Evolutionary conservation across 2,797 vertebrate species (phyloP).

Genomic region (Poecilia gillii): DNA sequence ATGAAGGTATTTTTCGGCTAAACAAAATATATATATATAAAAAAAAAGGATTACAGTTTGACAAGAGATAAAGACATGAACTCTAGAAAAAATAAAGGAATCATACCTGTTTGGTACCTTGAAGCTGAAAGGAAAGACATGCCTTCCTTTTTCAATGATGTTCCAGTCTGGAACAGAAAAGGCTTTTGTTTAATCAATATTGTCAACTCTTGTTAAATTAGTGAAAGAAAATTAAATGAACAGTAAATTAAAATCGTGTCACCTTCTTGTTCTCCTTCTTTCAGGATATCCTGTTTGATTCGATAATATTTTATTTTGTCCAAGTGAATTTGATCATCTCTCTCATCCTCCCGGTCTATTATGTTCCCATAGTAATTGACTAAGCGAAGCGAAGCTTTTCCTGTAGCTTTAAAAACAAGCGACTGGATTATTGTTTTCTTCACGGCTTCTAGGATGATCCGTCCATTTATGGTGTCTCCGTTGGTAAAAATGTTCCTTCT

Average conservation of each 20-base stretch:
- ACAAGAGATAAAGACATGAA: accelerated
- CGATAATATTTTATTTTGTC: slow-evolving; percentile 71
- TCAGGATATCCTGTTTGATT: slow-evolving; percentile 62
- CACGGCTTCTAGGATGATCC: slow-evolving; percentile 65
- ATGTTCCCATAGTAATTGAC: slow-evolving; percentile 41
- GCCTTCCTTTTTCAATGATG: slow-evolving; percentile 62
- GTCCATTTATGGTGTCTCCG: slow-evolving; percentile 72
- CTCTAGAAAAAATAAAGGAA: background rate
- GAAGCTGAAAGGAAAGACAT: slow-evolving; percentile 74
- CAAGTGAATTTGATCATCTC: slow-evolving; percentile 22
- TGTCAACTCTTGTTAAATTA: background rate
- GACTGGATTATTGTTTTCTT: slow-evolving; percentile 61
- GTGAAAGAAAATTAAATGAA: background rate
- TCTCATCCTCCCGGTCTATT: background rate
- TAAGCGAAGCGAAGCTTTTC: slow-evolving; percentile 67
- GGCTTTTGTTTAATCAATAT: background rate
- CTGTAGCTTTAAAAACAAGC: slow-evolving; percentile 62
- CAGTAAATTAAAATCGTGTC: slow-evolving; percentile 16
- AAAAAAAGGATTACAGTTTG: background rate
- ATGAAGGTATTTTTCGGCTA: slow-evolving; percentile 72
- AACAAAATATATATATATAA: background rate
- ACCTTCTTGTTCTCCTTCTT: slow-evolving; percentile 64
- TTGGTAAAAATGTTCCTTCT: slow-evolving; percentile 72
- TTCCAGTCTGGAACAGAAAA: slow-evolving; percentile 48
- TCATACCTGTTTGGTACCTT: slow-evolving; percentile 70